Conservation (phyloP, 1,140 invertebrate genomes). For the Phymorhynchus buccinoides region DNA sequence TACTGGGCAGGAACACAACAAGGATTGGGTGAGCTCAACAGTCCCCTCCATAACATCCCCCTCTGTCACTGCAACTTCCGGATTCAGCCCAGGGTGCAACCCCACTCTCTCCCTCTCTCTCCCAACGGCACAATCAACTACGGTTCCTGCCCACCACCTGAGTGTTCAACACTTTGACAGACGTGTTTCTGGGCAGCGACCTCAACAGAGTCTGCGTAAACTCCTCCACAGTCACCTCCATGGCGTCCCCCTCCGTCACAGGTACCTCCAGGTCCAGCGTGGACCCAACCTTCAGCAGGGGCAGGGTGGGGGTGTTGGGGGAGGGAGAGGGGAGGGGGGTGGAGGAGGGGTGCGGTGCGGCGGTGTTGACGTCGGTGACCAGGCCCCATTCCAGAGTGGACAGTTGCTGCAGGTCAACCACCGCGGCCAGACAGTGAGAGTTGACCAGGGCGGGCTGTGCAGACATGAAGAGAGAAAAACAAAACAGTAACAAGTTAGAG, state of each 20-base stretch:
- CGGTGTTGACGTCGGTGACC: constrained; percentile 27
- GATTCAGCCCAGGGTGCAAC: no score
- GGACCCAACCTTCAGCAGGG: background rate
- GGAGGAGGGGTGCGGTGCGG: background rate
- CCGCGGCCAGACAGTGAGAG: constrained; percentile 49
- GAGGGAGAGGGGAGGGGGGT: background rate
- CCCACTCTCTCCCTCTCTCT: no score
- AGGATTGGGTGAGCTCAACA: no score
- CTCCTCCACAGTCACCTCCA: background rate
- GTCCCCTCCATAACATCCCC: no score
- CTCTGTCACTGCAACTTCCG: no score
- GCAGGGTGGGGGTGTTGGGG: constrained; percentile 6
- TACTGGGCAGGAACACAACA: no score
- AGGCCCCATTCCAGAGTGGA: constrained; percentile 58
- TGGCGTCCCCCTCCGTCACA: background rate
- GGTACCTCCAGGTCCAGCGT: constrained; percentile 22
- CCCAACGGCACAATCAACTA: background rate
- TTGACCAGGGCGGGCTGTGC: constrained; percentile 55
- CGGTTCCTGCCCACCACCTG: constrained; percentile 22
- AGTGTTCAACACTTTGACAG: constrained; percentile 33
- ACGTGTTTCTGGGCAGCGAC: background rate
- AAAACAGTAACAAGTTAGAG: background rate
- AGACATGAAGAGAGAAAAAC: constrained; percentile 22
- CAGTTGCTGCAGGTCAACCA: constrained; percentile 46
- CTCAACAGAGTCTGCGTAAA: constrained; percentile 25